Percentiles rank a stretch among this genome's conserved stretches.
Evolutionary conservation across 2,113 vertebrate genomes (phyloP).

Genomic region (Myxocyprinus asiaticus): DNA sequence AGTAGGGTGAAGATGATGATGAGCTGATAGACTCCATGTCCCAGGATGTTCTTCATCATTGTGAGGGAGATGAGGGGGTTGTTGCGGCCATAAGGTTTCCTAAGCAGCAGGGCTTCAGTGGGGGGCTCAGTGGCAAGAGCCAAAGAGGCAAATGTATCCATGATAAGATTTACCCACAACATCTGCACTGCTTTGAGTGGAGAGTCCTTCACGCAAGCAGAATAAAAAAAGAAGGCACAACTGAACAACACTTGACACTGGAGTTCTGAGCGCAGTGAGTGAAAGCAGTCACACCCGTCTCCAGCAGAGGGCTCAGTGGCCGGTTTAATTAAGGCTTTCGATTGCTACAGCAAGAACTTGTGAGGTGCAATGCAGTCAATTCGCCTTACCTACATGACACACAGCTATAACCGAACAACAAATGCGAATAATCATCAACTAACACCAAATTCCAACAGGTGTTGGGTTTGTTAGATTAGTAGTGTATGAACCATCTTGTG

Average conservation of each 20-base stretch:
- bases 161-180: slow-evolving; percentile 93
- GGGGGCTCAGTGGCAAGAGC: slow-evolving; percentile 89
- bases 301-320: slow-evolving; percentile 45
- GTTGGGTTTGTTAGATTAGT: too few species aligned
- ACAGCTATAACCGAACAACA: too few species aligned
- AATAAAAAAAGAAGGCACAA: background rate
- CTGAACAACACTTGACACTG: too few species aligned
- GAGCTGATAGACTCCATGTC: slow-evolving; percentile 90
- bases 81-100: slow-evolving; percentile 89
- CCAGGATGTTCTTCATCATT: slow-evolving; percentile 94
- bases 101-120: slow-evolving; percentile 84
- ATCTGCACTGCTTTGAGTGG: slow-evolving; percentile 92
- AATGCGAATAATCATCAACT: too few species aligned
- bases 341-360: slow-evolving; percentile 5
- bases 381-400: slow-evolving; percentile 34
- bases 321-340: background rate
- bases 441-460: background rate
- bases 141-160: slow-evolving; percentile 91
- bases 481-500: too few species aligned
- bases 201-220: slow-evolving; percentile 79
- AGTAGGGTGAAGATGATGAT: slow-evolving; percentile 88
- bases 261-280: too few species aligned
- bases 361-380: slow-evolving; percentile 42
- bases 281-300: slow-evolving; percentile 12
- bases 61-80: slow-evolving; percentile 91